Evolutionary conservation across 1,140 invertebrate genomes (phyloP).

Genomic region (Aphidius gifuensis): DNA sequence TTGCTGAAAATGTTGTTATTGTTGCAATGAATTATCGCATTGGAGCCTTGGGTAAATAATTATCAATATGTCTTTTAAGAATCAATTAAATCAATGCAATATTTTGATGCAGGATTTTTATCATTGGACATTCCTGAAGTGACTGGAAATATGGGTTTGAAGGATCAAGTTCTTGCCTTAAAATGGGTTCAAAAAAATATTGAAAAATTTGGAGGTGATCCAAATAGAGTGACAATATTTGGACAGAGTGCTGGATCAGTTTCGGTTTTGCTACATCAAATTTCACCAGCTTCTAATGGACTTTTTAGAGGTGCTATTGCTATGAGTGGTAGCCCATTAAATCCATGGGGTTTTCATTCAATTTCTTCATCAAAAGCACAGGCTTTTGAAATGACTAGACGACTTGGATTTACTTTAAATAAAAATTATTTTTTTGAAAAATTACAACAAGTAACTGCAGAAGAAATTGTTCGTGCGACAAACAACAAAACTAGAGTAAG

Average conservation of each 20-base stretch:
- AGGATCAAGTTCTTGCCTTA: slow-evolving; percentile 54
- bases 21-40: slow-evolving; percentile 55
- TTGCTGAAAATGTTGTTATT: slow-evolving; percentile 49
- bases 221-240: slow-evolving; percentile 47
- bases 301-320: slow-evolving; percentile 43
- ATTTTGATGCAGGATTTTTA: slow-evolving; percentile 51
- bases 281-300: slow-evolving; percentile 30
- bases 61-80: background rate
- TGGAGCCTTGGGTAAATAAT: slow-evolving; percentile 36
- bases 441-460: slow-evolving; percentile 14
- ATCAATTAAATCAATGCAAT: background rate
- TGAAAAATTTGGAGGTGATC: slow-evolving; percentile 37
- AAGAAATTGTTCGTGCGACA: slow-evolving; percentile 1
- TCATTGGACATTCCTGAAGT: slow-evolving; percentile 58
- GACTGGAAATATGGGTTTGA: slow-evolving; percentile 66
- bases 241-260: slow-evolving; percentile 44
- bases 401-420: slow-evolving; percentile 36
- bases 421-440: slow-evolving; percentile 16
- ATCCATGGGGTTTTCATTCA: slow-evolving; percentile 62
- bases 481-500: background rate
- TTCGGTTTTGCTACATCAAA: slow-evolving; percentile 32
- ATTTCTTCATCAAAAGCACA: slow-evolving; percentile 53
- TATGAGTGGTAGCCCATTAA: slow-evolving; percentile 64
- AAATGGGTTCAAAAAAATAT: slow-evolving; percentile 53
- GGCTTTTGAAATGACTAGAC: slow-evolving; percentile 47